These are phyloP conservation scores for Loriculus beryllinus DNA, from an alignment of 2,797 vertebrate species.

Conservation along the genomic window DNA sequence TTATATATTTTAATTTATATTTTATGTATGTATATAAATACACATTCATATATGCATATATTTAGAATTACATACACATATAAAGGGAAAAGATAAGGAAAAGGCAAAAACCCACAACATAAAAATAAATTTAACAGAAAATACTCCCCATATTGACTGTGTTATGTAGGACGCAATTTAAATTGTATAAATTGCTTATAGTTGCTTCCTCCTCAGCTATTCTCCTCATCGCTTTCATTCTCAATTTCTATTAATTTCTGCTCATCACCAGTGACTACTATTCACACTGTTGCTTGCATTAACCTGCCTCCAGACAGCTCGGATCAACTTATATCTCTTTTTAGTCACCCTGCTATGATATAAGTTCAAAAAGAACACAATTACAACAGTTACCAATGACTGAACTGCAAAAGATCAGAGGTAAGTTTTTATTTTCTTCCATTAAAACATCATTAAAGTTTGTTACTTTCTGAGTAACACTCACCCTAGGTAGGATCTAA, in stretches of 20 bases:
- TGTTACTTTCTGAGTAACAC: neutral
- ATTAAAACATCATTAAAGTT: slow-evolving; percentile 3
- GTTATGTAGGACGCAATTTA: neutral
- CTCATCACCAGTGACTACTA: neutral
- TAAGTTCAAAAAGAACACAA: slow-evolving; percentile 15
- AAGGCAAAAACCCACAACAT: neutral
- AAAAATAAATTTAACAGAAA: neutral
- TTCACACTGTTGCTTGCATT: neutral
- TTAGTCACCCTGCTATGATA: neutral
- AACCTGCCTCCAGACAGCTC: neutral
- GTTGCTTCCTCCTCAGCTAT: neutral
- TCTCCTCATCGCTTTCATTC: neutral
- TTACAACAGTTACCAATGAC: neutral
- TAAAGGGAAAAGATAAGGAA: neutral
- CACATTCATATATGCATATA: neutral
- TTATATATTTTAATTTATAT: neutral
- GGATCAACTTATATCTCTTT: neutral
- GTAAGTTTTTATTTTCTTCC: slow-evolving; percentile 3
- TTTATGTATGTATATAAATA: neutral
- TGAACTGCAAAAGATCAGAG: neutral
- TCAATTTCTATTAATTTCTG: neutral
- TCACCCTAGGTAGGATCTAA: neutral
- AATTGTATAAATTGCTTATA: neutral
- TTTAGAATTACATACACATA: neutral
- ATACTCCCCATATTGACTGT: neutral